Base-by-base conservation (phyloP, 2,113 vertebrate genomes). In the Puffinus mauretanicus region DNA sequence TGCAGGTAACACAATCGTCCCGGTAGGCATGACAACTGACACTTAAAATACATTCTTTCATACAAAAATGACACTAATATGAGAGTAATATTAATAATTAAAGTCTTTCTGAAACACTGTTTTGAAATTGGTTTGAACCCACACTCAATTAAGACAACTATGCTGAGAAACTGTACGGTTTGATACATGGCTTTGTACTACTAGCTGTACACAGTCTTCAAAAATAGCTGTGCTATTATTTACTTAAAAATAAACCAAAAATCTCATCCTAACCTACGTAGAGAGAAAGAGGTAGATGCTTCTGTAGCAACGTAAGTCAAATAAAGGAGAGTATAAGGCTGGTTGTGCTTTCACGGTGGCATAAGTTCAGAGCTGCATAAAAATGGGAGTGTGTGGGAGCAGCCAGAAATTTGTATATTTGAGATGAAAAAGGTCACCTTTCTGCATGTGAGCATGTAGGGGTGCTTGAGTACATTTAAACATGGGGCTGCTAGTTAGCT, bases 21-120 rank as follows among this genome's bases (percentile, higher is more conserved):
- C 10, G 9, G 54, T 80, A 78, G 71, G 65, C n/a, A 25, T 95
- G 79, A 88, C 40, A 82, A 32, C 83, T 83, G 46, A 49, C 44
- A 67, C 27, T 82, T 96, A 64, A 94, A 81, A 80, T 67, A 51
- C 36, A 21, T 94, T 76, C 9, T 86, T 91, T 80, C 64, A 46
- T 70, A 49, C n/a, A 81, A 60, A 83, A 66, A 52, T 96, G 94
- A 88, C 55, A 69, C 30, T 83, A 72, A 55, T 20, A n/a, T 66
- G 52, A 82, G 66, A 97, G 52, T 89, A 80, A 82, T 90, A 51
- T 77, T 94, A 92, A 90, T 96, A 95, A 98, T 96, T 93, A 89
- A 95, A 95, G 52, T 57, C 36, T 54, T 79, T 85, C n/a, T 90
- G 85, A 76, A 92, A 69, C 42, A 84, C 34, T 95, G 72, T 93